Percentiles rank a stretch among this genome's conserved stretches.
Conservation (phyloP, 2,888 invertebrate genomes). For the Linhomoeus sp. region DNA sequence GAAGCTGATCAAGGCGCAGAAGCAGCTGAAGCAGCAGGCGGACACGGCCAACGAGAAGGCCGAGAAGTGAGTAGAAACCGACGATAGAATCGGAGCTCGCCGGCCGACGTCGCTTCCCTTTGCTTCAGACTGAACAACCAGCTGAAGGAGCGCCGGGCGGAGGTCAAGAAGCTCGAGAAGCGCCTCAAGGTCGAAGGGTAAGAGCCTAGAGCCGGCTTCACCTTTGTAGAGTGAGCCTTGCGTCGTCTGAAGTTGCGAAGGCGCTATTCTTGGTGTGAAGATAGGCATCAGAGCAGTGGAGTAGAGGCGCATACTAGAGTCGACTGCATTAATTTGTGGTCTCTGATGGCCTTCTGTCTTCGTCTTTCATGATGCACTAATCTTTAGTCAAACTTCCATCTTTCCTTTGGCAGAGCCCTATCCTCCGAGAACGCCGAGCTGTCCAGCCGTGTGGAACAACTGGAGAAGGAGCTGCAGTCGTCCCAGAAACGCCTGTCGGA, state of each 20-base stretch:
- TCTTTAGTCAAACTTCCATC: constrained; percentile 3
- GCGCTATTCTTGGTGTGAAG: no score
- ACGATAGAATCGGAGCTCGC: background rate
- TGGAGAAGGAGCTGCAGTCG: constrained; percentile 10
- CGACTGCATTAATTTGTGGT: no score
- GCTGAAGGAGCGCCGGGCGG: constrained; percentile 10
- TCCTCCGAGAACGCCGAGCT: constrained; percentile 11
- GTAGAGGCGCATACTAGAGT: no score
- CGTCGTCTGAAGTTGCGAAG: no score
- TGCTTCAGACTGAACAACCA: constrained; percentile 7
- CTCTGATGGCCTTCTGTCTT: no score
- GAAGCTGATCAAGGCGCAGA: constrained; percentile 7
- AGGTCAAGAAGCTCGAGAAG: constrained; percentile 19
- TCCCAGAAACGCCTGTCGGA: constrained; percentile 9
- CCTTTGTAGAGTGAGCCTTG: no score
- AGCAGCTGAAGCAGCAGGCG: constrained; percentile 7
- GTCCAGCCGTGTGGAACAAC: constrained; percentile 9
- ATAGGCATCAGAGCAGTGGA: no score
- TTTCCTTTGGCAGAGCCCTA: no score
- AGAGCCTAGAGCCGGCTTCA: background rate
- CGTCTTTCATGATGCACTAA: no score
- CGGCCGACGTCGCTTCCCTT: background rate
- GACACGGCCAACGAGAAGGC: constrained; percentile 6
- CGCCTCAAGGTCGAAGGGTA: constrained; percentile 5
- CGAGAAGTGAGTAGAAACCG: constrained; percentile 3